These are phyloP conservation scores for Meloidogyne floridensis DNA, from an alignment of 1,140 invertebrate species.

Conservation along the genomic window DNA sequence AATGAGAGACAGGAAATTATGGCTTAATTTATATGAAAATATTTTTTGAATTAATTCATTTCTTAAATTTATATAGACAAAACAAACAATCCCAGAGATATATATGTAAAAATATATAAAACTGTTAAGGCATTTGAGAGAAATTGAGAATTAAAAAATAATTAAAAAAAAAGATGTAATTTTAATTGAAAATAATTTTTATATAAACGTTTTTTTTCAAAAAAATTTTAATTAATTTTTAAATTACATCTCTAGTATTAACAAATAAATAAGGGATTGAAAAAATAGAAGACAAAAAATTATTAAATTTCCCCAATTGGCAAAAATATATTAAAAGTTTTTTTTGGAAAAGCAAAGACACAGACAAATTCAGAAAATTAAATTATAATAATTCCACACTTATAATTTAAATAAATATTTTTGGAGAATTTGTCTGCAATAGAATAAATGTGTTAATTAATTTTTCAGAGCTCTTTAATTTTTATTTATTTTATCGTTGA, in stretches of 20 bases:
- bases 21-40: background rate
- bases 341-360: no score
- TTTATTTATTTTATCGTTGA: conserved; percentile 35
- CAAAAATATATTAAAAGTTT: no score
- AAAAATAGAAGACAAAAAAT: no score
- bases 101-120: background rate
- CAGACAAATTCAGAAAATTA: no score
- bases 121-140: conserved; percentile 1
- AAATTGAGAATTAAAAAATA: background rate
- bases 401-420: no score
- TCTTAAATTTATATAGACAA: background rate
- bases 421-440: background rate
- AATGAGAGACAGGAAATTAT: no score
- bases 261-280: no score
- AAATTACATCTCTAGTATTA: background rate
- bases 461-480: background rate
- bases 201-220: background rate
- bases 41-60: background rate
- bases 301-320: no score
- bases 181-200: background rate
- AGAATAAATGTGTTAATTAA: background rate
- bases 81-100: conserved; percentile 3
- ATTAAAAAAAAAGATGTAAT: background rate
- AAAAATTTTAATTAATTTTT: background rate
- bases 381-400: no score